Conservation (phyloP, 1,140 invertebrate species). For the Neodiprion pinetum region DNA sequence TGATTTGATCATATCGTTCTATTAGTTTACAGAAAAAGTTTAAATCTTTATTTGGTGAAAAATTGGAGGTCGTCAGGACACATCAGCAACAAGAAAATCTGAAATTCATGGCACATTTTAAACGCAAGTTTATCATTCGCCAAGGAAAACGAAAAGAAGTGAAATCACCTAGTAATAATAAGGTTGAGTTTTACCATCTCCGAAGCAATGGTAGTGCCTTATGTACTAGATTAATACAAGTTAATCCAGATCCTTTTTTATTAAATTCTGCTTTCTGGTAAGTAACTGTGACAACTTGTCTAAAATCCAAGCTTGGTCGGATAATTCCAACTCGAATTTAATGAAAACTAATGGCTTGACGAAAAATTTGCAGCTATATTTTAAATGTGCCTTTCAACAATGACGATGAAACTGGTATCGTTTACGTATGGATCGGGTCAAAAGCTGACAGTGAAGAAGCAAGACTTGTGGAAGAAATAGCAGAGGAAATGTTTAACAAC, state of each 20-base stretch:
- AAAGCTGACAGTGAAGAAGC: slow-evolving; percentile 90
- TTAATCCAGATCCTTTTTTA: slow-evolving; percentile 77
- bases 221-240: slow-evolving; percentile 93
- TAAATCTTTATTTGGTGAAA: slow-evolving; percentile 92
- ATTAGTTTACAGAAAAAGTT: slow-evolving; percentile 95
- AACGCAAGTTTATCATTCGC: slow-evolving; percentile 93
- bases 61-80: slow-evolving; percentile 96
- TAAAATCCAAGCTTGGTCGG: slow-evolving; percentile 6
- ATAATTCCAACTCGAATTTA: slow-evolving; percentile 20
- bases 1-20: slow-evolving; percentile 26
- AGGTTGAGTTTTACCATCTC: slow-evolving; percentile 93
- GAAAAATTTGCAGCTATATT: slow-evolving; percentile 78
- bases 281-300: slow-evolving; percentile 31
- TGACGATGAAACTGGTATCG: slow-evolving; percentile 88
- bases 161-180: slow-evolving; percentile 60
- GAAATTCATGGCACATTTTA: slow-evolving; percentile 98
- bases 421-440: slow-evolving; percentile 97
- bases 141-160: slow-evolving; percentile 83
- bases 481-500: slow-evolving; percentile 92
- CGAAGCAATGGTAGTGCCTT: slow-evolving; percentile 94
- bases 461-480: slow-evolving; percentile 89
- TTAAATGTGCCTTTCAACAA: slow-evolving; percentile 95
- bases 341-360: slow-evolving; percentile 8
- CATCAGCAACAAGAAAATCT: slow-evolving; percentile 99
- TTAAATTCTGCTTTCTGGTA: slow-evolving; percentile 89